Base-by-base conservation (phyloP, 2,797 vertebrate genomes). In the Epinephelus coioides region DNA sequence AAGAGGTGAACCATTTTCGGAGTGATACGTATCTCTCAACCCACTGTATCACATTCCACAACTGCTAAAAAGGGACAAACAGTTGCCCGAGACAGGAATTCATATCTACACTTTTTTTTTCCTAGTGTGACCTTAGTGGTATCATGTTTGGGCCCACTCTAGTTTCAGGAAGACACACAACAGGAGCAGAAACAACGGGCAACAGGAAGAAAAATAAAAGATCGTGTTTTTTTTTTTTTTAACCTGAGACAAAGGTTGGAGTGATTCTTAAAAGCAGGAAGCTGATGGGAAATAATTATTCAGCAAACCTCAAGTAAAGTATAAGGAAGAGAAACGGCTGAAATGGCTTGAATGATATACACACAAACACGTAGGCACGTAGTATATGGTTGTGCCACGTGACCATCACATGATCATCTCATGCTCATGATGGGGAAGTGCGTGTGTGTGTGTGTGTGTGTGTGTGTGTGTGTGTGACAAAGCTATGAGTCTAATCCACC, bases 351-450 rank as follows among this genome's bases (percentile, higher is more conserved):
- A 74, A 70, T 66, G 57, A n/a, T 8, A 12, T 57, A 55, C 73
- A 65, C 51, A 67, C 57, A 76, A 19, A 44, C 54, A 62, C 4
- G 18, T 19, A 44, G n/a, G 71, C 17, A 47, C 51, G 21, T 75
- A 72, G 62, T 87, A 75, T 74, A 75, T 51, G 69, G 66, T 78
- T 9, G 11, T 68, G 88, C 93, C 93, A 92, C 91, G 84, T 92
- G 93, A 88, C 79, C 69, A 81, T 92, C 91, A 91, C 91, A 88
- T 92, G 92, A 92, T 84, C 83, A 82, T 38, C 83, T 85, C 76
- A 87, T 86, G 84, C 74, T 82, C 79, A 78, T 74, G 74, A 89
- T 83, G 81, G 74, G 90, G 89, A 91, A 93, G 91, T 70, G 77
- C 74, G 70, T 81, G 76, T 69, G 71, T 79, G 60, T 65, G 69